Conservation (phyloP, 2,888 invertebrate species). For the Epinotia nisella region DNA sequence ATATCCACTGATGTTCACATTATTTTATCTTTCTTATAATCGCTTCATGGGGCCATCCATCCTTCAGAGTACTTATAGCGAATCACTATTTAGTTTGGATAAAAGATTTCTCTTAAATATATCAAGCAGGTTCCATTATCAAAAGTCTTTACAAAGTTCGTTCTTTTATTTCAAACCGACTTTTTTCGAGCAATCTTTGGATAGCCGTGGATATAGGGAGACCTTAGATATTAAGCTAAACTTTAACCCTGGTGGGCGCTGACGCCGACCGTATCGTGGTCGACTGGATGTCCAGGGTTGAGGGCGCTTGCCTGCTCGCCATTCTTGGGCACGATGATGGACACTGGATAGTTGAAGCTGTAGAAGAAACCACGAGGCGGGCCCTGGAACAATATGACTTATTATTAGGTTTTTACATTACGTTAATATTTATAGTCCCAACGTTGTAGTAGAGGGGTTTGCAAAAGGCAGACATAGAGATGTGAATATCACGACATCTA, state of each 20-base stretch:
- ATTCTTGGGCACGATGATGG: constrained; percentile 71
- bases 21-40: no score
- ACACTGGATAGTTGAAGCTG: constrained; percentile 88
- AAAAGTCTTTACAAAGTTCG: not conserved
- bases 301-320: constrained; percentile 53
- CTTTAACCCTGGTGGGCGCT: constrained; percentile 48
- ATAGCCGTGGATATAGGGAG: constrained; percentile 12
- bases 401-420: not conserved
- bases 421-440: no score
- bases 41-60: no score
- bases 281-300: constrained; percentile 60
- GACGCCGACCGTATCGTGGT: constrained; percentile 64
- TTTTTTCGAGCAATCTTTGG: not conserved
- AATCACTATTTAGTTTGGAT: not conserved
- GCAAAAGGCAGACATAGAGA: no score
- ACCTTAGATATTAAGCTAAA: not conserved
- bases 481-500: no score
- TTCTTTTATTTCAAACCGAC: not conserved
- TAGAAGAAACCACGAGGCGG: constrained; percentile 90
- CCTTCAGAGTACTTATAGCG: not conserved
- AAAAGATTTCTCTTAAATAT: not conserved
- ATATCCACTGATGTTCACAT: constrained; percentile 8
- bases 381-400: constrained; percentile 63
- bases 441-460: no score
- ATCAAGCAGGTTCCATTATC: no score